Conservation (phyloP, 2,797 vertebrate genomes). For the Podarcis lilfordi region DNA sequence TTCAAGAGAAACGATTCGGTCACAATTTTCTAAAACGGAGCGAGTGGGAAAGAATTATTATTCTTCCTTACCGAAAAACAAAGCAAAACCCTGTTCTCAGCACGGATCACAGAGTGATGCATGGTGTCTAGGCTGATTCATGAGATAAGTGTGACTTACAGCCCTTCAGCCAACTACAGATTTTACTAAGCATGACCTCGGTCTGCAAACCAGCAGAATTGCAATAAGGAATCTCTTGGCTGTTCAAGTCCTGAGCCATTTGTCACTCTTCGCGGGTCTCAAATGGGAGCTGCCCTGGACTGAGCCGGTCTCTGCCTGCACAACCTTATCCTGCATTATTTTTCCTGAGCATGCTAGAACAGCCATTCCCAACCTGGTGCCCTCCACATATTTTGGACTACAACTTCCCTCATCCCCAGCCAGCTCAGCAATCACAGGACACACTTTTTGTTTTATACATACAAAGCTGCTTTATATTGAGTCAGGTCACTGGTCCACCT, state of each 20-base stretch:
- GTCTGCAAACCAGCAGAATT: neutral
- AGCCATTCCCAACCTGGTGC: no score
- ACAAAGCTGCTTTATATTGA: no score
- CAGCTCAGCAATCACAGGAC: no score
- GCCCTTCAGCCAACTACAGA: conserved; percentile 34
- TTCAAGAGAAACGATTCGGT: no score
- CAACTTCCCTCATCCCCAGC: no score
- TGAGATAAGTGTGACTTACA: conserved; percentile 70
- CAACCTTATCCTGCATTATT: neutral
- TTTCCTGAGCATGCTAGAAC: neutral
- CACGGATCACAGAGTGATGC: conserved; percentile 6
- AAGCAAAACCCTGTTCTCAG: conserved; percentile 5
- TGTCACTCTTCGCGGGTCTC: accelerated
- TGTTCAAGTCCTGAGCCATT: neutral
- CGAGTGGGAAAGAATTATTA: no score
- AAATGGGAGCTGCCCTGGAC: accelerated
- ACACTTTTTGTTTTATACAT: no score
- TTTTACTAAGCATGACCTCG: conserved; percentile 47
- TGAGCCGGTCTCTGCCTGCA: neutral
- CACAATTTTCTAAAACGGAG: neutral
- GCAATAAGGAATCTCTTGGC: neutral
- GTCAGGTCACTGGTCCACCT: no score
- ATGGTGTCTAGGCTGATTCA: conserved; percentile 46
- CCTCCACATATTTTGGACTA: no score
- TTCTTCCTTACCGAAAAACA: no score